Base-by-base conservation (phyloP, 1,140 invertebrate species). In the Orius insidiosus region DNA sequence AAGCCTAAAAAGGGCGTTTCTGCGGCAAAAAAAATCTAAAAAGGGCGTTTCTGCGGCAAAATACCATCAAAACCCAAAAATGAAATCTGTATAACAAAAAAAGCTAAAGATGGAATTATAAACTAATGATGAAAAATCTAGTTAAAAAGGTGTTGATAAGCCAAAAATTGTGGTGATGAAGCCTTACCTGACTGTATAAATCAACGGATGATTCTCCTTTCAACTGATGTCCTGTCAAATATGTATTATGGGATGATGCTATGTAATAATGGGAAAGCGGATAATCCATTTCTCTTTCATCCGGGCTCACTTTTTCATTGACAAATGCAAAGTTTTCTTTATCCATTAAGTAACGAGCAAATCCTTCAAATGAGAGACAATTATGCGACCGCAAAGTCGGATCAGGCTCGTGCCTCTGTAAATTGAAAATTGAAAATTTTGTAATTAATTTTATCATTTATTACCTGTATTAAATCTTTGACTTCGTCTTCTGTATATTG, bases 161-260 rank as follows among this genome's bases (percentile, higher is more conserved):
- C n/a, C n/a, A n/a, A n/a, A n/a, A n/a, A n/a, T n/a, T n/a, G n/a
- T n/a, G n/a, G n/a, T n/a, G n/a, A n/a, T n/a, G n/a, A n/a, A n/a
- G n/a, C n/a, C n/a, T 61, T 61, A 89, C 88, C 75, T 94, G 89
- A 58, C 87, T 89, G 58, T 97, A 97, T 1, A 96, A 68, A 59
- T 96, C 90, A 1, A 92, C 85, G 0, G 88, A 93, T 1, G 86
- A 90, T 62, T 92, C 83, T 24, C 85, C 87, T 63, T 90, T 94
- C 13, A 96, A 67, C 63, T 96, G 90, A 66, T 95, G 88, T 0
- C 88, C 89, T 0, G 89, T 95, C n/a, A 97, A 67, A 64, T 96
- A 97, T 2, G 92, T 96, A 60, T 97, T 97, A 62, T 97, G 92
- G 24, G 88, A 94, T 31, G 89, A 92, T 0, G 88, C 86, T 41